Conservation (phyloP, 1,140 invertebrate species). For the Sycophila sp. region DNA sequence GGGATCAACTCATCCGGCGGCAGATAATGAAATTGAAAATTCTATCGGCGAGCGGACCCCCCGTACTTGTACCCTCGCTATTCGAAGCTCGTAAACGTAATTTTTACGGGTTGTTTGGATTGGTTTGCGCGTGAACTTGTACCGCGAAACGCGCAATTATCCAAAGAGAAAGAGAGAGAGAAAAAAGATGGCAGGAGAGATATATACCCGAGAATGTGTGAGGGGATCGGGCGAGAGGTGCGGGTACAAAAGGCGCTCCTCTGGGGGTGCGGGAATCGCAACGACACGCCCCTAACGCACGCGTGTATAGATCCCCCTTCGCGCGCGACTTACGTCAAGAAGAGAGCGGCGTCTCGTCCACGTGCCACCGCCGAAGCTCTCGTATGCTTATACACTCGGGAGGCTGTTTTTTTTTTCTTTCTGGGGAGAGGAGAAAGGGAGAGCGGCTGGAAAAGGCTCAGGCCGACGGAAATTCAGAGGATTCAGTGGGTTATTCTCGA, state of each 20-base stretch:
- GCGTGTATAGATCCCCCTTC: not conserved
- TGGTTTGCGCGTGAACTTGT: slow-evolving; percentile 59
- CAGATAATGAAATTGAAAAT: slow-evolving; percentile 37
- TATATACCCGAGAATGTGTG: no score
- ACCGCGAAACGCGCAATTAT: slow-evolving; percentile 64
- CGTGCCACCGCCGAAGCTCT: not conserved
- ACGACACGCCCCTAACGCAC: slow-evolving; percentile 37
- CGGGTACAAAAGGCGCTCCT: not conserved
- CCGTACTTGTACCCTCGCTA: slow-evolving; percentile 23
- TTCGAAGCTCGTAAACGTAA: slow-evolving; percentile 65
- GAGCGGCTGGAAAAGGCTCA: not conserved
- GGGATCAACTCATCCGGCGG: not conserved
- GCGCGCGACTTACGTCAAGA: slow-evolving; percentile 13
- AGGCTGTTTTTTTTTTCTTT: not conserved
- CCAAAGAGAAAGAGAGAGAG: slow-evolving; percentile 35
- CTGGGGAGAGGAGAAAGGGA: not conserved
- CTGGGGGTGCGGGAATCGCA: not conserved
- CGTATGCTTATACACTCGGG: not conserved
- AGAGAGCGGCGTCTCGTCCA: not conserved
- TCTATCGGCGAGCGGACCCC: slow-evolving; percentile 1
- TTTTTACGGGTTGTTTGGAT: slow-evolving; percentile 64
- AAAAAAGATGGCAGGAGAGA: no score
- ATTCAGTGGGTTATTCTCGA: not conserved
- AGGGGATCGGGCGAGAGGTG: not conserved
- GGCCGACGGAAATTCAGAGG: slow-evolving; percentile 12